phyloP scores from a whole-genome alignment of 2,113 vertebrate species.

The Aptenodytes patagonicus region DNA sequence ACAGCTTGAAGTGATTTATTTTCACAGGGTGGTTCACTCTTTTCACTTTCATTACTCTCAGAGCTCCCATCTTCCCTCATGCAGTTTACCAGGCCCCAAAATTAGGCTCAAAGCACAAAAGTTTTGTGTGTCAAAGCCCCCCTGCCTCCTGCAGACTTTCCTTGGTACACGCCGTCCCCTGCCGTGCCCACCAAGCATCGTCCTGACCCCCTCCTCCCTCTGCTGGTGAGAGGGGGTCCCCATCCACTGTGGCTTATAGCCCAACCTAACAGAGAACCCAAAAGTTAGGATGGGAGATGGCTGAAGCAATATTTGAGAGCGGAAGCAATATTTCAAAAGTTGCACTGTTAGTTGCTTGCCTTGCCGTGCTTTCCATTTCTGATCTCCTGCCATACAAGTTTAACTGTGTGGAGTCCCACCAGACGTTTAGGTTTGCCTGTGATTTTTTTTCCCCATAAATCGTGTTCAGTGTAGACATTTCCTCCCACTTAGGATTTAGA shows the following conservation, averaged over 20 bases:
- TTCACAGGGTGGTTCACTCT: not conserved
- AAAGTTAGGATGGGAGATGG: not conserved
- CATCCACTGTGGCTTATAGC: not conserved
- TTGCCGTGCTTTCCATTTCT: not conserved
- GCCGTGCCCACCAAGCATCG: not conserved
- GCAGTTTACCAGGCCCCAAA: not conserved
- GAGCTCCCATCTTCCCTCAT: constrained; percentile 5
- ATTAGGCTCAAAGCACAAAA: not conserved
- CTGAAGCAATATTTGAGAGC: not conserved
- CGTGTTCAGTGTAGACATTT: not conserved
- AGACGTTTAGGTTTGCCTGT: not conserved
- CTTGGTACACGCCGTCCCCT: not conserved
- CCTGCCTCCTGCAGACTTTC: not conserved
- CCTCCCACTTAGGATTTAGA: not conserved
- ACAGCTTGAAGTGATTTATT: constrained; percentile 25
- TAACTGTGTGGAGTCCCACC: not conserved
- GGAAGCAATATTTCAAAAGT: not conserved
- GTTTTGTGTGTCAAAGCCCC: constrained; percentile 1
- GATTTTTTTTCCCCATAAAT: not conserved
- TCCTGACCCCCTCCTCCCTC: not conserved
- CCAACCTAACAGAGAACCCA: not conserved
- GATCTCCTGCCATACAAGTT: not conserved
- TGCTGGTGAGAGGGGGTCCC: not conserved
- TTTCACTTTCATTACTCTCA: constrained; percentile 22
- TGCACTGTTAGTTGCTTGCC: not conserved